Conservation (phyloP, 92 coral and sea anemone species). For the Actinernus sp. region DNA sequence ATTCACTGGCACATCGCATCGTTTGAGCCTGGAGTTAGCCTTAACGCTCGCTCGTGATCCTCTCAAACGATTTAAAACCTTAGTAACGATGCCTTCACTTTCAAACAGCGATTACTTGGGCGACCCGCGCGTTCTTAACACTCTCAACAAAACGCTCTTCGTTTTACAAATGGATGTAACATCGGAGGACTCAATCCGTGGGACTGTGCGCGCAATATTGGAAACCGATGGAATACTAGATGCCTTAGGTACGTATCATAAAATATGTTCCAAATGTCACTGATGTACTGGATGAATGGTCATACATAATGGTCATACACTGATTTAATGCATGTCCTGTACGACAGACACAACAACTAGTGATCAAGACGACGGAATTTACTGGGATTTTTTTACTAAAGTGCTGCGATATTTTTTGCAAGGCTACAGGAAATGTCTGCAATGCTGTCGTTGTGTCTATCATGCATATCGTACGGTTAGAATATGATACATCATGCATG, state of each 20-base stretch:
- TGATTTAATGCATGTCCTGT: no score
- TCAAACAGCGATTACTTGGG: constrained; percentile 85
- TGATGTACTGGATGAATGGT: no score
- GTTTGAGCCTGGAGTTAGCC: constrained; percentile 83
- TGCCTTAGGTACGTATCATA: constrained; percentile 95
- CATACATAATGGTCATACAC: no score
- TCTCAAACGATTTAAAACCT: constrained; percentile 78
- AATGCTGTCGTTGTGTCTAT: no score
- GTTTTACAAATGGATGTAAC: constrained; percentile 91
- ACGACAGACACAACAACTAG: no score
- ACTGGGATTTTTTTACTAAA: no score
- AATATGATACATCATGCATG: no score
- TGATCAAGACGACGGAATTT: no score
- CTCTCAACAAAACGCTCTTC: constrained; percentile 85
- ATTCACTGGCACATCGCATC: constrained; percentile 90
- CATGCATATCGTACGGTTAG: no score
- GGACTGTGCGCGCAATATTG: constrained; percentile 82
- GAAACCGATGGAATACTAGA: constrained; percentile 93
- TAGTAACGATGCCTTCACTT: constrained; percentile 92
- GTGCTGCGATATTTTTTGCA: no score
- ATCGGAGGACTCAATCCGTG: constrained; percentile 75
- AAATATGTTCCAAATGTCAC: no score
- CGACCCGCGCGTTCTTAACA: constrained; percentile 78
- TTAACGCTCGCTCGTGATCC: constrained; percentile 86
- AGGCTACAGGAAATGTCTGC: no score